Base-by-base conservation (phyloP, 2,888 invertebrate genomes). In the Drosophila putrida region DNA sequence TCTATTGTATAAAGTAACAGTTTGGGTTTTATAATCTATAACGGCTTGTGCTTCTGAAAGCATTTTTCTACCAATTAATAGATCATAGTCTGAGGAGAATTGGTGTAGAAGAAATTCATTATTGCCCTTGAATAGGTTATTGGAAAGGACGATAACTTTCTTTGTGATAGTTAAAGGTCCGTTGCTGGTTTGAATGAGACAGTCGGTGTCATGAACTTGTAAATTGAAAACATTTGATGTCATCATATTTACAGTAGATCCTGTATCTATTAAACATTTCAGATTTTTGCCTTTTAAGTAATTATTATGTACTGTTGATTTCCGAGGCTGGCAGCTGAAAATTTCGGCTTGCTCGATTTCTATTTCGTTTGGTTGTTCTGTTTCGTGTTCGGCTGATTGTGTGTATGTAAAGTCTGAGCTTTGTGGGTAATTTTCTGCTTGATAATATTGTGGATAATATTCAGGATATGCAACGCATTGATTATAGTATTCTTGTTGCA, bases 191-290 rank as follows among this genome's bases (percentile, higher is more conserved):
- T 58, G 49, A 20, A 59, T 41, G 20, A 33, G n/a, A 13, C 31
- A 33, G 25, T 59, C 44, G 11, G 44, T 61, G 44, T 13, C 9
- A 31, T 38, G 46, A 10, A 51, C 46, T 15, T 53, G 53, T 51
- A 36, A 46, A 5, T 53, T n/a, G 38, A 61, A 61, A 44, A 61
- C 53, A 28, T 53, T 53, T 4, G 10, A 36, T 15, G 53, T 39
- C 1, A 61, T 4, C 51, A 61, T 61, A 36, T 61, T 61, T 28
- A 61, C 27, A 11, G 61, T 61, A 15, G 61, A 61, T 15, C 61
- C 61, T 6, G 53, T 53, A 31, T 60, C 51, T 11, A 61, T 46
- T 10, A 61, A 44, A 9, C 61, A 61, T 35, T 31, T 51, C 25
- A 61, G 20, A 10, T 49, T 15, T 5, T 36, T 36, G 20, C 15